These are phyloP conservation scores for Trachurus trachurus DNA, from an alignment of 2,797 vertebrate species.

Conservation along the genomic window DNA sequence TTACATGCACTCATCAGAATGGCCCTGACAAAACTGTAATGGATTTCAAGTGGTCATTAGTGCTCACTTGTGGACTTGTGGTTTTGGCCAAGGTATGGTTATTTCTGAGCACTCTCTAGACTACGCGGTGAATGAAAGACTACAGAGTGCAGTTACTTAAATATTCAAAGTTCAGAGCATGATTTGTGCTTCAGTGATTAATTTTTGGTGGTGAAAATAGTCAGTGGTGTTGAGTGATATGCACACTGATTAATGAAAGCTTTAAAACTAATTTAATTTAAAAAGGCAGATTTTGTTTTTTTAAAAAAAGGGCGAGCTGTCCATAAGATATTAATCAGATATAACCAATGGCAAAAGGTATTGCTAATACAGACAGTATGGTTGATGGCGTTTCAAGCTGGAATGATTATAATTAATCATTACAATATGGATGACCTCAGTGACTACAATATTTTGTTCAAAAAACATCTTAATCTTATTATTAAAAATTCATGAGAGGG, in stretches of 20 bases:
- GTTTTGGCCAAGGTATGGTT: slow-evolving; percentile 12
- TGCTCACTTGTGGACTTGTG: slow-evolving; percentile 20
- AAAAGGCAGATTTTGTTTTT: slow-evolving; percentile 22
- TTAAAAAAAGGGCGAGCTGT: neutral
- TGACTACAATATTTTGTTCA: slow-evolving; percentile 40
- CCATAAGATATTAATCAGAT: slow-evolving; percentile 51
- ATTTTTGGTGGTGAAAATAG: slow-evolving; percentile 48
- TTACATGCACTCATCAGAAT: slow-evolving; percentile 68
- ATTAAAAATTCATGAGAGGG: slow-evolving; percentile 40
- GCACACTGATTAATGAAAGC: slow-evolving; percentile 56
- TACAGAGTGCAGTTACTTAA: slow-evolving; percentile 40
- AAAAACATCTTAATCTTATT: slow-evolving; percentile 56
- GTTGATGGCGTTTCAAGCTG: slow-evolving; percentile 37
- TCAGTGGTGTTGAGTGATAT: slow-evolving; percentile 48
- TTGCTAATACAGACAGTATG: slow-evolving; percentile 40
- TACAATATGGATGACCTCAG: slow-evolving; percentile 38
- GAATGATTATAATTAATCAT: slow-evolving; percentile 61
- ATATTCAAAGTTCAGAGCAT: slow-evolving; percentile 44
- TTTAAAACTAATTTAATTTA: slow-evolving; percentile 54
- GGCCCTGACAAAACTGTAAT: slow-evolving; percentile 65
- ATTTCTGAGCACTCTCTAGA: slow-evolving; percentile 9
- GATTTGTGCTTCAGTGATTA: slow-evolving; percentile 49
- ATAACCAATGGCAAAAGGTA: slow-evolving; percentile 27
- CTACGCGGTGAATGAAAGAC: slow-evolving; percentile 24
- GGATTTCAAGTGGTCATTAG: slow-evolving; percentile 78